Conservation (phyloP, 1,140 invertebrate species). For the Pemphigus obesinymphae region DNA sequence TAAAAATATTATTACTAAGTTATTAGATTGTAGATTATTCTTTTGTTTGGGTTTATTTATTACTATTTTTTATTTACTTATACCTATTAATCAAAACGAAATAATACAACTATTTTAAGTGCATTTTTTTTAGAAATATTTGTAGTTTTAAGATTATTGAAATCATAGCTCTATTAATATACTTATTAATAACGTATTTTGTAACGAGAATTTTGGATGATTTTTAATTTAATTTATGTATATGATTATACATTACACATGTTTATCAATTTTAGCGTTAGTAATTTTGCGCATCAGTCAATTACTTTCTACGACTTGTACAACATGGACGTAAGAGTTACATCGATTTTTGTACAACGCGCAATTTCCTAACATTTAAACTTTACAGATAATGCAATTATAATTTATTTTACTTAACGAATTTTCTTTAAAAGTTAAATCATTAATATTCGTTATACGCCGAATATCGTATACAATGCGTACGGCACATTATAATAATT, state of each 20-base stretch:
- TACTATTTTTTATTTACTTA: too few relatives aligned
- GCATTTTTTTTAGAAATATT: too few relatives aligned
- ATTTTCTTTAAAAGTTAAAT: slow-evolving; percentile 21
- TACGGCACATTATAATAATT: background rate
- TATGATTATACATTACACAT: background rate
- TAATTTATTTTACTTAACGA: background rate
- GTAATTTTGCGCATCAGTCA: background rate
- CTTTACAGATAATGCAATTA: slow-evolving; percentile 16
- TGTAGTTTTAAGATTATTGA: too few relatives aligned
- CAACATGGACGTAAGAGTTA: background rate
- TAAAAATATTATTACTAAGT: too few relatives aligned
- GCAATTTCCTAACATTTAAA: background rate
- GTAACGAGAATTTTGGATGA: too few relatives aligned
- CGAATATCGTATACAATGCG: background rate
- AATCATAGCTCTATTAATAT: too few relatives aligned
- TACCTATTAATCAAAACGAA: too few relatives aligned
- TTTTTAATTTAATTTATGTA: too few relatives aligned
- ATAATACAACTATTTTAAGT: too few relatives aligned
- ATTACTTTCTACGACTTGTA: background rate
- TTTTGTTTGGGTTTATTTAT: too few relatives aligned
- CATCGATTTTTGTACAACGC: background rate
- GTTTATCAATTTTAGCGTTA: background rate
- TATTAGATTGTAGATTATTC: too few relatives aligned
- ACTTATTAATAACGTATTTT: too few relatives aligned
- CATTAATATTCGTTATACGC: slow-evolving; percentile 23